phyloP scores from a whole-genome alignment of 1,140 invertebrate species.

The Scaptomyza hsui region DNA sequence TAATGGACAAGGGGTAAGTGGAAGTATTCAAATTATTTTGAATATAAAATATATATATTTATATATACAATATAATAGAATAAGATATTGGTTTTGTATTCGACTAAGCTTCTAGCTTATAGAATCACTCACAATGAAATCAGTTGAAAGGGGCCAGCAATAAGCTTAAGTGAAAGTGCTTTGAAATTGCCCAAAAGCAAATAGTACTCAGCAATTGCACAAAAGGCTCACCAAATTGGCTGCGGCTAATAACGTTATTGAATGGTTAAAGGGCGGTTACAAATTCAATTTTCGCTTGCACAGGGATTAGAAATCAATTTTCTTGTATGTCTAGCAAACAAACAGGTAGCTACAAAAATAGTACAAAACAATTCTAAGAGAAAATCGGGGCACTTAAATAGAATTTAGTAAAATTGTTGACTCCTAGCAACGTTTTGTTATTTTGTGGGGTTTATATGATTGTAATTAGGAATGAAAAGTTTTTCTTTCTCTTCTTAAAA shows the following conservation, averaged over 20 bases:
- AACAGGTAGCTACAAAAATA: too few species aligned
- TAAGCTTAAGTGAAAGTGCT: constrained; percentile 10
- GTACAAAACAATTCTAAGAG: not conserved
- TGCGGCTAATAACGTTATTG: constrained; percentile 22
- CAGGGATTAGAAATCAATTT: constrained; percentile 9
- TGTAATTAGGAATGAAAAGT: constrained; percentile 53
- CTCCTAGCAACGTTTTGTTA: constrained; percentile 8
- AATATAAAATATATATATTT: too few species aligned
- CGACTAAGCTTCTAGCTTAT: not conserved
- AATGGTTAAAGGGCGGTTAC: not conserved
- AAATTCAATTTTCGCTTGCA: constrained; percentile 26
- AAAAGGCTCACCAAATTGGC: constrained; percentile 13
- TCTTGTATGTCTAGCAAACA: constrained; percentile 4
- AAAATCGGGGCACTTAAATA: not conserved
- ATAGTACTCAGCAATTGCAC: not conserved
- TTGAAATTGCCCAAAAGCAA: not conserved
- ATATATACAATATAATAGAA: not conserved
- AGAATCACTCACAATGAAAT: constrained; percentile 3
- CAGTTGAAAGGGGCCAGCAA: not conserved
- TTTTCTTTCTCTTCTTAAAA: constrained; percentile 47
- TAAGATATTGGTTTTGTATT: not conserved
- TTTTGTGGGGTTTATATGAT: constrained; percentile 1
- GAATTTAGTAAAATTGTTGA: not conserved
- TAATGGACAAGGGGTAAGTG: too few species aligned
- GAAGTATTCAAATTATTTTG: too few species aligned